These are phyloP conservation scores for Acleris sparsana DNA, from an alignment of 2,888 invertebrate species.

Conservation along the genomic window DNA sequence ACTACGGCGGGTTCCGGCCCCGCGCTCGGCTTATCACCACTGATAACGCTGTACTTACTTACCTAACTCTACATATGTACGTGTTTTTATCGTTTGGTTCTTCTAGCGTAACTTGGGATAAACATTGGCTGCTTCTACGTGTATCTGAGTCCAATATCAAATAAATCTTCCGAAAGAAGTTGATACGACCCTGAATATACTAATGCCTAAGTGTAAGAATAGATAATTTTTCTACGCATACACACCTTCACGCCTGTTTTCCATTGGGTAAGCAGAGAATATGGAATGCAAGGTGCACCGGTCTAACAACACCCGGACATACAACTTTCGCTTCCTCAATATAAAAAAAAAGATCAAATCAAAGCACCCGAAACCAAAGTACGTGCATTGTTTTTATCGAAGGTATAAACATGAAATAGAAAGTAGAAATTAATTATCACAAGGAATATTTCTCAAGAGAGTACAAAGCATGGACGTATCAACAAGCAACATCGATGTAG, in stretches of 20 bases:
- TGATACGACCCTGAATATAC: too few species aligned
- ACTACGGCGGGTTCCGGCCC: constrained; percentile 62
- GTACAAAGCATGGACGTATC: constrained; percentile 19
- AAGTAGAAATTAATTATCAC: background rate
- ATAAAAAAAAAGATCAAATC: too few species aligned
- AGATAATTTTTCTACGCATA: too few species aligned
- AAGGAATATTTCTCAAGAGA: constrained; percentile 14
- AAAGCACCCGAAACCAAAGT: too few species aligned
- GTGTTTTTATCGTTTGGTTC: constrained; percentile 40
- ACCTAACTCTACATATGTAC: constrained; percentile 39
- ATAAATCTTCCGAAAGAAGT: background rate
- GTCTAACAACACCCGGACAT: too few species aligned
- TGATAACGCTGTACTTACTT: constrained; percentile 62
- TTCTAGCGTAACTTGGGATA: constrained; percentile 55
- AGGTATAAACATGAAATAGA: background rate
- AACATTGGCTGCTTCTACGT: constrained; percentile 29
- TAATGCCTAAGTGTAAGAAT: too few species aligned
- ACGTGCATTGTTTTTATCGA: too few species aligned
- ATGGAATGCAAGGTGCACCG: too few species aligned
- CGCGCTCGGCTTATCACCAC: constrained; percentile 66
- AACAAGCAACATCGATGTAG: constrained; percentile 16
- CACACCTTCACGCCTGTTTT: too few species aligned
- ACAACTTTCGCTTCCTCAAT: too few species aligned
- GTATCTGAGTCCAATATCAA: background rate
- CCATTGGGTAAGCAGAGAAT: too few species aligned